Percentiles rank a stretch among this genome's conserved stretches.
phyloP scores from a whole-genome alignment of 92 coral and sea anemone species.

The Porites cylindrica region DNA sequence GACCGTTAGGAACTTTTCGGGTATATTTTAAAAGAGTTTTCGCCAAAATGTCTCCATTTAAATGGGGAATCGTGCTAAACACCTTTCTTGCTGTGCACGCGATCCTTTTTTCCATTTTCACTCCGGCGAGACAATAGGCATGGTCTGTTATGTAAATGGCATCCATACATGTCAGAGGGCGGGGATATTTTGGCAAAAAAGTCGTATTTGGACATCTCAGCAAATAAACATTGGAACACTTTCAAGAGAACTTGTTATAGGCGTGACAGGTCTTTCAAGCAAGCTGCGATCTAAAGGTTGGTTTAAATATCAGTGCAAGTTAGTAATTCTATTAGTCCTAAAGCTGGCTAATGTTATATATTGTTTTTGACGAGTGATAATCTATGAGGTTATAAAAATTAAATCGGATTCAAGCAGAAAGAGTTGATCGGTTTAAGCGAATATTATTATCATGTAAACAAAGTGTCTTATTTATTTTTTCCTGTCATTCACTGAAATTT shows the following conservation, averaged over 20 bases:
- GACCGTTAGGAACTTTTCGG: slow-evolving; percentile 1
- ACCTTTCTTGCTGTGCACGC: slow-evolving; percentile 11
- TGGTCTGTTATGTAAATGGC: slow-evolving; percentile 35
- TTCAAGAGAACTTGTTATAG: not conserved
- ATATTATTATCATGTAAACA: slow-evolving; percentile 2
- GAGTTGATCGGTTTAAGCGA: not conserved
- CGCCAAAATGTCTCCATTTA: not conserved
- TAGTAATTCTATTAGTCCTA: not conserved
- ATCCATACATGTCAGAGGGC: slow-evolving; percentile 8
- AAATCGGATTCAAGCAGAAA: not conserved
- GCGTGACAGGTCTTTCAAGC: not conserved
- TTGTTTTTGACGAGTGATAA: not conserved
- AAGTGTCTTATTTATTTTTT: not conserved
- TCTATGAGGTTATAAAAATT: not conserved
- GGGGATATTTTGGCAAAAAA: slow-evolving; percentile 15
- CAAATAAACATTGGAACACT: not conserved
- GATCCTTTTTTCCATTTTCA: slow-evolving; percentile 13
- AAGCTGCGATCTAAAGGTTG: not conserved
- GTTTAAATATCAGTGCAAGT: not conserved
- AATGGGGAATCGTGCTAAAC: slow-evolving; percentile 26
- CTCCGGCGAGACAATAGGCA: slow-evolving; percentile 5
- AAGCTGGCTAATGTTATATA: not conserved
- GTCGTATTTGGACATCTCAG: not conserved
- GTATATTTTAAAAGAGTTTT: not conserved
- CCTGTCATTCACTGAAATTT: not conserved